Conservation (phyloP, 2,113 vertebrate species). For the Lipophrys pholis region DNA sequence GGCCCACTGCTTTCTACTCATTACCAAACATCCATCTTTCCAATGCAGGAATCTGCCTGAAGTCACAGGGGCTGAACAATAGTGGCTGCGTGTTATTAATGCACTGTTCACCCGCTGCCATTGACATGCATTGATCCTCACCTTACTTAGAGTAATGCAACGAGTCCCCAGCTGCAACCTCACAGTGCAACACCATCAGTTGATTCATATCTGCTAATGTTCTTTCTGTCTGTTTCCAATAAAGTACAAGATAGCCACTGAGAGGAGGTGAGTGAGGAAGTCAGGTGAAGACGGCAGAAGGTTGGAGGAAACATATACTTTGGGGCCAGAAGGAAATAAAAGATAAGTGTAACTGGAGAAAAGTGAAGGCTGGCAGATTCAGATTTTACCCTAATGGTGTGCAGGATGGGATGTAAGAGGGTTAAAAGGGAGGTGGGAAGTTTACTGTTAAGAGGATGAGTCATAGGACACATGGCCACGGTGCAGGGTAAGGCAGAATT, state of each 20-base stretch:
- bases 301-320: slow-evolving; percentile 31
- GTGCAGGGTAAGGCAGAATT: slow-evolving; percentile 30
- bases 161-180: slow-evolving; percentile 54
- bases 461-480: slow-evolving; percentile 42
- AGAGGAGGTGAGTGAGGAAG: neutral
- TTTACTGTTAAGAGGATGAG: slow-evolving; percentile 49
- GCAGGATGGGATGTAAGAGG: slow-evolving; percentile 20
- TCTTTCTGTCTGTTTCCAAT: slow-evolving; percentile 57
- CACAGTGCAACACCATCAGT: slow-evolving; percentile 56
- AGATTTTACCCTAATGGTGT: slow-evolving; percentile 47
- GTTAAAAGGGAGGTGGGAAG: slow-evolving; percentile 29
- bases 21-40: slow-evolving; percentile 27
- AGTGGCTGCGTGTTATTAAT: slow-evolving; percentile 54
- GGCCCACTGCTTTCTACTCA: slow-evolving; percentile 21
- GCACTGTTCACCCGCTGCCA: slow-evolving; percentile 55
- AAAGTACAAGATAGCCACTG: slow-evolving; percentile 38
- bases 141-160: slow-evolving; percentile 71
- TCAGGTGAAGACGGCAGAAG: slow-evolving; percentile 20
- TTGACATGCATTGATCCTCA: slow-evolving; percentile 69
- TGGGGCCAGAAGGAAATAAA: slow-evolving; percentile 24
- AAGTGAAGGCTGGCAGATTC: slow-evolving; percentile 32
- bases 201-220: slow-evolving; percentile 66
- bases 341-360: slow-evolving; percentile 25
- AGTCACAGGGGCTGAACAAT: slow-evolving; percentile 37
- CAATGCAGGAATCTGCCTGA: slow-evolving; percentile 25